phyloP scores from a whole-genome alignment of 2,797 vertebrate genomes.

The Sphenopsis melanotis region DNA sequence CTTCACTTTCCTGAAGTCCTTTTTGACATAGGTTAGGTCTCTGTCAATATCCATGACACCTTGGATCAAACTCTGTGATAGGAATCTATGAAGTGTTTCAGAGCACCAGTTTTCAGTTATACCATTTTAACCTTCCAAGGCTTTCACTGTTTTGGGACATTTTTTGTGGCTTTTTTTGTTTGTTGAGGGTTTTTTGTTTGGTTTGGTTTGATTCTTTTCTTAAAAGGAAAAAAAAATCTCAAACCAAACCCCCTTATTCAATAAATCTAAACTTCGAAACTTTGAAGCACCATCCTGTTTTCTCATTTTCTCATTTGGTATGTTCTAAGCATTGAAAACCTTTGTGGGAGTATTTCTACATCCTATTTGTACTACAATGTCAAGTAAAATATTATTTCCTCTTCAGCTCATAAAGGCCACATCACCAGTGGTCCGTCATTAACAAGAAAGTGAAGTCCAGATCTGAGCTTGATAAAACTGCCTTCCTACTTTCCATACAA shows the following conservation, averaged over 20 bases:
- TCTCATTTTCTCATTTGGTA: background rate
- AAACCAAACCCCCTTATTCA: fast-evolving
- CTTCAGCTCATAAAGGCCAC: background rate
- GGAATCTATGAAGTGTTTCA: background rate
- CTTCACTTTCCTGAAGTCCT: background rate
- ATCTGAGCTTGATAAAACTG: background rate
- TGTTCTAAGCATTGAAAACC: background rate
- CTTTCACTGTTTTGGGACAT: background rate
- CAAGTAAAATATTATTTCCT: background rate
- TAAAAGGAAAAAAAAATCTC: background rate
- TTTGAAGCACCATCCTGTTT: background rate
- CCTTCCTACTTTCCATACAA: background rate
- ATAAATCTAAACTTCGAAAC: background rate
- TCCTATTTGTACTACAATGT: background rate
- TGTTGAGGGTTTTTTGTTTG: background rate
- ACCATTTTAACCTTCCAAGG: background rate
- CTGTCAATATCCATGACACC: background rate
- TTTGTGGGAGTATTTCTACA: background rate
- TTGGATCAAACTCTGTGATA: background rate
- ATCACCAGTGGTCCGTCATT: background rate
- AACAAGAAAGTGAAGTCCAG: background rate
- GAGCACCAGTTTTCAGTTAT: background rate
- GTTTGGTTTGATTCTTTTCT: background rate
- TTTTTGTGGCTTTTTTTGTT: background rate
- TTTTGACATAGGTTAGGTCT: background rate